Conservation (phyloP, 2,888 invertebrate genomes). For the Coenonympha glycerion region DNA sequence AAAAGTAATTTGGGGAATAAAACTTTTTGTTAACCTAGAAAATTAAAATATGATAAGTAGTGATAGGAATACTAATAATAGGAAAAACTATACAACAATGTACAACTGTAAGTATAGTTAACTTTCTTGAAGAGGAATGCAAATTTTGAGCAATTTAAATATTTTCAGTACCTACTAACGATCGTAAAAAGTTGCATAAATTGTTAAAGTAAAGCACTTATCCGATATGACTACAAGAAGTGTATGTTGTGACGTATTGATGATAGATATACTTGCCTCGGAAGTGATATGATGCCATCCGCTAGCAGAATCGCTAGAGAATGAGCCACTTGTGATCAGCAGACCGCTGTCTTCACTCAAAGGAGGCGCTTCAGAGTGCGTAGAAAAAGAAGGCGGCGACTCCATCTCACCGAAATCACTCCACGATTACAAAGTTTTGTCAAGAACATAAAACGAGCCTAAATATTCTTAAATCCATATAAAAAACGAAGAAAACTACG, state of each 20-base stretch:
- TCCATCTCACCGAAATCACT: constrained; percentile 76
- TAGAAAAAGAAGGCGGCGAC: constrained; percentile 84
- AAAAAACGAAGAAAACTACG: constrained; percentile 35
- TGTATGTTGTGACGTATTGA: constrained; percentile 17
- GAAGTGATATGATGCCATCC: constrained; percentile 80
- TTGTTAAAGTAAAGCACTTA: constrained; percentile 4
- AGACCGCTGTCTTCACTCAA: constrained; percentile 86
- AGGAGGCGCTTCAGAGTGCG: constrained; percentile 83
- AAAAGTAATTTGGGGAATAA: too few species aligned
- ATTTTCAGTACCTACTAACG: too few species aligned
- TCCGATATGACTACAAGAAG: constrained; percentile 3
- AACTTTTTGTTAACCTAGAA: too few species aligned
- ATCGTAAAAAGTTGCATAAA: constrained; percentile 16
- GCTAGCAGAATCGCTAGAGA: constrained; percentile 83
- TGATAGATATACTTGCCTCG: constrained; percentile 73
- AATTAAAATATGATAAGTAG: too few species aligned
- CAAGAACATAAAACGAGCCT: constrained; percentile 42
- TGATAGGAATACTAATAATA: too few species aligned
- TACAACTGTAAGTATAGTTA: too few species aligned
- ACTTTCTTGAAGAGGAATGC: too few species aligned
- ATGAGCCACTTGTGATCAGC: constrained; percentile 82
- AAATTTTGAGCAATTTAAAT: too few species aligned
- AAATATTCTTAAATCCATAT: constrained; percentile 37
- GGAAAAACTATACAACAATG: too few species aligned
- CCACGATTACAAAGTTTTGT: constrained; percentile 35